Conservation (phyloP, 2,797 vertebrate genomes). For the Anguilla marmorata region DNA sequence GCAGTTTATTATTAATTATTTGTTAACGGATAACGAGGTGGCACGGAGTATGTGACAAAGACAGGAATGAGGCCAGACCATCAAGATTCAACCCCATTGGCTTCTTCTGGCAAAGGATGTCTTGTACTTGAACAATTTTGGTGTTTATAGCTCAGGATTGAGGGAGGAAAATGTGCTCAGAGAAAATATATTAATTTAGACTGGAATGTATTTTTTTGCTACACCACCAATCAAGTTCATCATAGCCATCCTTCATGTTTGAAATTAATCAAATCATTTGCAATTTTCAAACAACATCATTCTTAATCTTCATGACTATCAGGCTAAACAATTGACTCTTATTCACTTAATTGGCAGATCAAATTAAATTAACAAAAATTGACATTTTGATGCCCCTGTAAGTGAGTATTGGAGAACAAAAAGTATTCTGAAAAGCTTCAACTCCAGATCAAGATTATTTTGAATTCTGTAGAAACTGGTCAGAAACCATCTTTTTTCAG, state of each 20-base stretch:
- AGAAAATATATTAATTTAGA: not conserved
- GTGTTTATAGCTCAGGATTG: not conserved
- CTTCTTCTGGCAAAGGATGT: not conserved
- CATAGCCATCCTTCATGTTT: not conserved
- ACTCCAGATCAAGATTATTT: not conserved
- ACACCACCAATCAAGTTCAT: not conserved
- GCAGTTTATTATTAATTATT: constrained; percentile 73
- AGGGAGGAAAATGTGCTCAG: not conserved
- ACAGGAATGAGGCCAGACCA: constrained; percentile 27
- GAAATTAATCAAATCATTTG: not conserved
- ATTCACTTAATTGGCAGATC: not conserved
- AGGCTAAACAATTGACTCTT: not conserved
- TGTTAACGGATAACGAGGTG: constrained; percentile 72
- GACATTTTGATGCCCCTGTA: not conserved
- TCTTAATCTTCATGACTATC: not conserved
- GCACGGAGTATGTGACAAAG: constrained; percentile 53
- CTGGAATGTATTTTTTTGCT: not conserved
- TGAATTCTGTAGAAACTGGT: not conserved
- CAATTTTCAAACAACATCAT: not conserved
- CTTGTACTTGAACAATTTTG: not conserved
- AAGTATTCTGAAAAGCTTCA: not conserved
- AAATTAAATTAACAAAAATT: not conserved
- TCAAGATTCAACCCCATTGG: not conserved
- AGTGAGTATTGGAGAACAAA: not conserved
- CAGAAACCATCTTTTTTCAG: not conserved